Conservation (phyloP, 1,140 invertebrate species). For the Drosophila ironensis region DNA sequence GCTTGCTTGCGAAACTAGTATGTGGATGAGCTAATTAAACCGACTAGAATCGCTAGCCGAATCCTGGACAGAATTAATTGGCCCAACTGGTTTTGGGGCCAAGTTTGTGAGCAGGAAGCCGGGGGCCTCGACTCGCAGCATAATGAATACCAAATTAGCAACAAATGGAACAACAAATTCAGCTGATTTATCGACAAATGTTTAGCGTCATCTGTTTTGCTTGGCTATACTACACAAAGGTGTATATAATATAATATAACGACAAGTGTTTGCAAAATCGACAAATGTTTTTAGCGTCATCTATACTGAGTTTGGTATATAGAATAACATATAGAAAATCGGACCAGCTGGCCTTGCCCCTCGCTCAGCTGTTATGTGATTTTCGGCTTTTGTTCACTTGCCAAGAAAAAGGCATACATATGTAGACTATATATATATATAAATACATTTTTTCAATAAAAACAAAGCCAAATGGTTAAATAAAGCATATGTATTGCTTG, state of each 20-base stretch:
- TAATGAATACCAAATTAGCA: conserved; percentile 41
- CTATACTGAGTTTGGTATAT: no score
- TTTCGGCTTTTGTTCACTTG: conserved; percentile 34
- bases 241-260: not conserved
- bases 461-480: not conserved
- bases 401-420: conserved; percentile 47
- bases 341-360: conserved; percentile 68
- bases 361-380: conserved; percentile 64
- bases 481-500: not conserved
- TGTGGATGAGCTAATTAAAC: no score
- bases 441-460: no score
- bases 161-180: not conserved
- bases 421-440: conserved; percentile 8
- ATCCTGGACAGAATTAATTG: not conserved
- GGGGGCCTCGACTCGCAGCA: not conserved
- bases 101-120: conserved; percentile 40
- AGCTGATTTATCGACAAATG: not conserved
- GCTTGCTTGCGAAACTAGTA: no score
- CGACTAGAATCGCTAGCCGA: not conserved
- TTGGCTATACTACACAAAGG: not conserved
- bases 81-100: conserved; percentile 22
- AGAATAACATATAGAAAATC: no score
- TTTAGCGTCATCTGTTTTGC: conserved; percentile 51
- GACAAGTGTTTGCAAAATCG: not conserved
- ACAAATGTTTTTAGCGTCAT: no score